Base-by-base conservation (phyloP, 2,113 vertebrate species). In the Calyptommatus sinebrachiatus region DNA sequence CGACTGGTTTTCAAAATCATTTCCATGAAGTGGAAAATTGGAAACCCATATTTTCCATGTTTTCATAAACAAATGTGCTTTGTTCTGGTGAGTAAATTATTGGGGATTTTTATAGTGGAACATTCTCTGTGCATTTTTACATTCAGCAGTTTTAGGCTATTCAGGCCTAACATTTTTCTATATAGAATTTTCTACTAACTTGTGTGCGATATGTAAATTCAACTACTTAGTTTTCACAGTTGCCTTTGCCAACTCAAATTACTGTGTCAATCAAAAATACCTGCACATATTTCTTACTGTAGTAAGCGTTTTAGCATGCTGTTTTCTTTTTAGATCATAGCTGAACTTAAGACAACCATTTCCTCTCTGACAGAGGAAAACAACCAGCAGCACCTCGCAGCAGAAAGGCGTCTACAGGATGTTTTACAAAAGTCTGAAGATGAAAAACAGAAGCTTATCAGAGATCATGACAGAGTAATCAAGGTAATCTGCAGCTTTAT, bases 331-430 rank as follows among this genome's bases (percentile, higher is more conserved):
- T 77, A 99, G 98, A 90, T 96, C 79, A 94, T 97, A 85, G 93
- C 95, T 10, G 97, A 97, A 48, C 96, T 98, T 79, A 95, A 96
- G 92, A 86, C 92, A 18, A 94, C 93, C 35, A 82, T 95, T 72
- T 94, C 95, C 89, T 92, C 92, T 45, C 90, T 96, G 72, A 95
- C 91, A 53, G 96, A 97, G 90, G 95, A 97, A 88, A 92, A 2
- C 41, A 91, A 93, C 84, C 93, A 83, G 86, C 94, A 94, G 86
- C 96, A 96, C 94, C 89, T 94, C 28, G 85, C 82, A 0, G 88
- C 93, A 11, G 92, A 97, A 88, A 94, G 92, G 87, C 93, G 89
- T 88, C 89, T 97, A 72, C 94, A 95, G 90, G 97, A 97, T 87
- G 88, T 88, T 26, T 81, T 77, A 1, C 86, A 88, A 65, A 95